Base-by-base conservation (phyloP, 2,113 vertebrate species). In the Chaetodon trifascialis region DNA sequence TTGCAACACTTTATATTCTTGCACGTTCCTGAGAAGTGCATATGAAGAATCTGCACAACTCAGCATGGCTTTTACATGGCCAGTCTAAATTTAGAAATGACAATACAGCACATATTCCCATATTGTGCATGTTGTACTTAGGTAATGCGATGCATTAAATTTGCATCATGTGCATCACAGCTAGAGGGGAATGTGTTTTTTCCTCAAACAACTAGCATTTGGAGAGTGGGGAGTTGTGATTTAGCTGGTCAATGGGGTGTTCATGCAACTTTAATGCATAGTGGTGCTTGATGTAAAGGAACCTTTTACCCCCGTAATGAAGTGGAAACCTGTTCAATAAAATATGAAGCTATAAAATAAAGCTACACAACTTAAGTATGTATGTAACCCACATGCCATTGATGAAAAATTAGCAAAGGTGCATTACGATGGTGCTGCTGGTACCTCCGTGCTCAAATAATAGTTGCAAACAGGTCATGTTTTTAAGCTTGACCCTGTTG, bases 181-280 rank as follows among this genome's bases (percentile, higher is more conserved):
- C 7, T 0, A 34, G 55, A 69, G 34, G 36, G 5, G 4, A 73
- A 80, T 9, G 40, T 25, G 23, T 30, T 49, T 67, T 73, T 34
- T 30, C 56, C 58, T 76, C 1, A n/a, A 75, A 82, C 62, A 23
- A 23, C 12, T 7, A 36, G 58, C 67, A 55, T 69, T 21, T 58
- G 2, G 16, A 73, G 30, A 42, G 3, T 16, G 40, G 49, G 70
- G 71, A 69, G 77, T 64, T 77, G 67, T 64, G 74, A 82, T 90
- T 84, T 72, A 68, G 56, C 51, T 25, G n/a, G 75, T 79, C 67
- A 79, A 68, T 23, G 78, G 58, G 56, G 25, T 63, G 25, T 38
- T 74, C 58, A 65, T 91, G 80, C 78, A 89, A 77, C 65, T 80
- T 89, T 85, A 86, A 90, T 85, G 60, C 14, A 0, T 36, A 23